Evolutionary conservation across 2,888 invertebrate genomes (phyloP).

Genomic region (Neoscelio sp.): DNA sequence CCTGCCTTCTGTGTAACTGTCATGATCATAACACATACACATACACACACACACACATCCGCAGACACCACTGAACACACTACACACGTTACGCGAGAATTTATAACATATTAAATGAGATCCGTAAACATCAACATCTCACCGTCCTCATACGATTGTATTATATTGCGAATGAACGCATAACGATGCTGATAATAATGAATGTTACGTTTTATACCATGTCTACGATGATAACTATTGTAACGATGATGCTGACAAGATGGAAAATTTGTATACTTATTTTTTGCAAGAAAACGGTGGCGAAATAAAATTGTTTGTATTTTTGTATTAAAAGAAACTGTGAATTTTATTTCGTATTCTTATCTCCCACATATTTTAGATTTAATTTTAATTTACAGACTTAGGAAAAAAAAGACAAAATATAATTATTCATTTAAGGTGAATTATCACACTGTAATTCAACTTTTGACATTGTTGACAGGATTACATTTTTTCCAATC

Average conservation of each 20-base stretch:
- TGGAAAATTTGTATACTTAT: constrained; percentile 80
- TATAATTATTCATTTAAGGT: no score
- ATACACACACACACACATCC: constrained; percentile 64
- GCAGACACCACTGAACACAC: constrained; percentile 71
- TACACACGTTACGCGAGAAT: constrained; percentile 71
- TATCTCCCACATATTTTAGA: not conserved
- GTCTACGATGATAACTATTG: constrained; percentile 64
- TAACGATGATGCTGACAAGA: constrained; percentile 70
- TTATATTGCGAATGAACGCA: constrained; percentile 72
- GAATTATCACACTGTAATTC: no score
- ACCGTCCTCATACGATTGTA: constrained; percentile 72
- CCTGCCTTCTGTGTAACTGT: constrained; percentile 69
- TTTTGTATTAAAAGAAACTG: constrained; percentile 79
- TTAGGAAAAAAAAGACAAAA: no score
- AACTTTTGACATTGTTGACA: no score
- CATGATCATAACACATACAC: constrained; percentile 67
- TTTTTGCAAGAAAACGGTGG: constrained; percentile 83
- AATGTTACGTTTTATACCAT: constrained; percentile 70
- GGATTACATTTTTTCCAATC: no score
- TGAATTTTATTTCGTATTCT: constrained; percentile 15
- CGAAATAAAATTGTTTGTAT: constrained; percentile 83
- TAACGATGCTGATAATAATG: constrained; percentile 70
- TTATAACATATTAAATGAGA: constrained; percentile 70
- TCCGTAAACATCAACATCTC: constrained; percentile 70
- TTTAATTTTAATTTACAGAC: not conserved